These are phyloP conservation scores for Dipus sagitta DNA, from an alignment of 2,797 vertebrate genomes.

Conservation along the genomic window DNA sequence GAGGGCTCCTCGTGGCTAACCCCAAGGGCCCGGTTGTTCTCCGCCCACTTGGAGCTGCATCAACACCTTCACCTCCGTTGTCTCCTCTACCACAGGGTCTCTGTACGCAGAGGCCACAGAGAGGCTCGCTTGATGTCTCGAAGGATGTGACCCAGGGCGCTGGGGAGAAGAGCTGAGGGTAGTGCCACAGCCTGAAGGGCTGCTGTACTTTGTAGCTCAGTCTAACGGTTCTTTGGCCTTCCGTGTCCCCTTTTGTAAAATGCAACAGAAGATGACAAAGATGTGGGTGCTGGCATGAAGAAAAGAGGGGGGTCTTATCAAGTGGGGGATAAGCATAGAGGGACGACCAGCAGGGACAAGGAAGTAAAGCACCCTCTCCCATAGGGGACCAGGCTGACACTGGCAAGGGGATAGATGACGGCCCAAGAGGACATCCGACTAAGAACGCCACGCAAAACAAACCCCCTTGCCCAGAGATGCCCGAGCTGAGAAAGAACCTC, in stretches of 20 bases:
- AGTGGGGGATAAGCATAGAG: not conserved
- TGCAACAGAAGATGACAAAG: not conserved
- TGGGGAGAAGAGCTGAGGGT: not conserved
- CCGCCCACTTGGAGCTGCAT: not conserved
- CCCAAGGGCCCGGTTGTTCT: not conserved
- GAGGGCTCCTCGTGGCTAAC: not conserved
- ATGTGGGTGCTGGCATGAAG: not conserved
- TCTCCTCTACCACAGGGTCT: not conserved
- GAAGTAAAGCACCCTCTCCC: not conserved
- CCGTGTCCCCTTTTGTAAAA: not conserved
- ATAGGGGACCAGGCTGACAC: not conserved
- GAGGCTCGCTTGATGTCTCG: not conserved
- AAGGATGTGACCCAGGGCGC: not conserved
- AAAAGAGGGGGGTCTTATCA: not conserved
- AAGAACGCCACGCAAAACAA: not conserved
- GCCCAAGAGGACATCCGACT: not conserved
- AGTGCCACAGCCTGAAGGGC: not conserved
- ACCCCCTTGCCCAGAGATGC: not conserved
- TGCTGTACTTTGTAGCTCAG: not conserved
- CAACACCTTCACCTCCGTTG: rapidly evolving
- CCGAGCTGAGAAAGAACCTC: not conserved
- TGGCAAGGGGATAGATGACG: not conserved
- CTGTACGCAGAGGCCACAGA: not conserved
- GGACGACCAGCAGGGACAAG: not conserved
- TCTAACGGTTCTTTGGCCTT: not conserved